Evolutionary conservation across 1,140 invertebrate species (phyloP), one percentile per base, ranked within the genome.

Genomic region (Hypothenemus hampei): DNA sequence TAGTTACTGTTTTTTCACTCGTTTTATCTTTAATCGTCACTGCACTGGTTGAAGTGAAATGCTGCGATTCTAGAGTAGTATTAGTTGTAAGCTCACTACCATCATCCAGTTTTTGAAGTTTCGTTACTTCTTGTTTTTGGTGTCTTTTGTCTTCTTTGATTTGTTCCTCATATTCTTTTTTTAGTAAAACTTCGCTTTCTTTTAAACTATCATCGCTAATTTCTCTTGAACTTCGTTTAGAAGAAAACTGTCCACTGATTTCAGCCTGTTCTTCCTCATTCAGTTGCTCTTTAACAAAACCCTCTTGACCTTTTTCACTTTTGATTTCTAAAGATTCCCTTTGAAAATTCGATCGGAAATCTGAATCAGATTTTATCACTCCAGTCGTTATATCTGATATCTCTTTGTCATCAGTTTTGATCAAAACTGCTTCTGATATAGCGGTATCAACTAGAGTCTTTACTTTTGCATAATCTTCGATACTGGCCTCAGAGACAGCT

Each of bases 401-500:
- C 39, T 60, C 47, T 10, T 15, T 35, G 35, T 61, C 53, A 24
- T 68, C 60, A 15, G 45, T 19, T 47, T 53, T 57, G 15, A n/a
- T 54, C 15, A 62, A 7, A 11, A 39, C 26, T 15, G 15, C 39
- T 53, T 60, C 60, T 22, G 52, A 47, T 18, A 59, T 40, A 16
- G 41, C 39, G 10, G 47, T 44, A 20, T 58, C 59, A 20, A 58
- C 59, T 53, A 64, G 65, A 11, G 62, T 53, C 10, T 65, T 49
- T 41, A 69, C 41, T 49, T 63, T 54, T 37, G 63, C 57, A 20
- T 62, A 66, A 36, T 68, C 65, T 50, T 69, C 62, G 0, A 48
- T 36, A 11, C 45, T 33, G 18, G 60, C 61, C 41, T 67, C 64
- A 6, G 55, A 45, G 36, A 61, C 39, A 26, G 60, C 63, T 61